Evolutionary conservation across 2,797 vertebrate species (phyloP), one percentile per base, ranked within the genome.

Genomic region (Anguilla obscura): DNA sequence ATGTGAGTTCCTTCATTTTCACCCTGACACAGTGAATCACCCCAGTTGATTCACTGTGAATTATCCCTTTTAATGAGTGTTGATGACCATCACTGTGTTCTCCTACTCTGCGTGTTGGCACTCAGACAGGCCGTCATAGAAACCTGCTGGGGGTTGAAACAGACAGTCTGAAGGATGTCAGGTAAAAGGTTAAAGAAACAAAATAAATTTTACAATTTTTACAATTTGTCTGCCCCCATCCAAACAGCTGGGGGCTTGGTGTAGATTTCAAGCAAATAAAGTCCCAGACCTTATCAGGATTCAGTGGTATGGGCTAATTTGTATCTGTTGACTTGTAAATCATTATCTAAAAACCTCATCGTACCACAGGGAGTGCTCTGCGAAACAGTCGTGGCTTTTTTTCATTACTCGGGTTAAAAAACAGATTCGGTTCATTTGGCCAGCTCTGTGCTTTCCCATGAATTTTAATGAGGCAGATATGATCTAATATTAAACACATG

Each of bases 401-500:
- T 93, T 94, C 91, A 92, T 94, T 95, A 92, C 87, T 90, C 91
- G 91, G 94, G 92, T 94, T 92, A 94, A 86, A 92, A 93, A 91
- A 92, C 87, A 87, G 93, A 94, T 93, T 87, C 88, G 94, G 93
- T 93, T 94, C 93, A 93, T 92, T 94, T 92, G 89, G 90, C 87
- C 85, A 33, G 40, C 88, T 85, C 86, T 84, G 18, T 91, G 88
- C n/a, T 92, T 93, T 94, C 92, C 93, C 92, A 93, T 94, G 94
- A 94, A 95, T 95, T 92, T 93, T 89, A 93, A 95, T 94, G 92
- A 93, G 92, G 87, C 69, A 3, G 95, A 95, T 95, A 94, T 82
- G 89, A 95, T 95, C 94, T 95, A 88, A 80, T 86, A 87, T 66
- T 89, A 69, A 86, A 76, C 86, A 86, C 50, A 82, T 83, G 84